phyloP scores from a whole-genome alignment of 2,888 invertebrate genomes.

The Apomyelois bistriatella region DNA sequence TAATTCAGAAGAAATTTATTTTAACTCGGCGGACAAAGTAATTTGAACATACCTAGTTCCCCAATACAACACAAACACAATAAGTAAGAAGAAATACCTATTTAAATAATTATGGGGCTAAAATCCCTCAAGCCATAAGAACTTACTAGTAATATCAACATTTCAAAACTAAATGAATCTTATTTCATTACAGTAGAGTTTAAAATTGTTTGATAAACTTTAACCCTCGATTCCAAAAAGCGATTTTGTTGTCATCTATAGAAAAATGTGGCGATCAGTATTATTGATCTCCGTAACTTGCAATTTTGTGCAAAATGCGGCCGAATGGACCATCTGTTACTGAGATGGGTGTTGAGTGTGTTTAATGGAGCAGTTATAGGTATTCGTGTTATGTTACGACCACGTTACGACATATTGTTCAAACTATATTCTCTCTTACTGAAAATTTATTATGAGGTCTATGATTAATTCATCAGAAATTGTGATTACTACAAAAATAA shows the following conservation, averaged over 20 bases:
- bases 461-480: too few relatives aligned
- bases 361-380: not conserved
- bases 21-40: too few relatives aligned
- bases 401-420: too few relatives aligned
- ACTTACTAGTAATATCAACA: not conserved
- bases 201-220: not conserved
- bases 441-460: too few relatives aligned
- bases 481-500: too few relatives aligned
- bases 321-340: conserved; percentile 8
- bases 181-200: not conserved
- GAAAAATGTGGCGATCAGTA: conserved; percentile 5
- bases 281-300: not conserved
- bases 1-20: too few relatives aligned
- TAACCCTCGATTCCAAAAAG: conserved; percentile 4
- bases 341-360: not conserved
- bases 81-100: not conserved
- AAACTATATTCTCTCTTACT: too few relatives aligned
- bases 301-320: conserved; percentile 11
- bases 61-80: not conserved
- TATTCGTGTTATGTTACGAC: too few relatives aligned
- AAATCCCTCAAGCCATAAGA: not conserved
- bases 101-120: not conserved
- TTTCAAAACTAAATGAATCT: not conserved
- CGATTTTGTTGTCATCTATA: conserved; percentile 5
- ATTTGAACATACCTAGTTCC: too few relatives aligned